phyloP scores from a whole-genome alignment of 2,888 invertebrate genomes.

The Eremobia ochroleuca region DNA sequence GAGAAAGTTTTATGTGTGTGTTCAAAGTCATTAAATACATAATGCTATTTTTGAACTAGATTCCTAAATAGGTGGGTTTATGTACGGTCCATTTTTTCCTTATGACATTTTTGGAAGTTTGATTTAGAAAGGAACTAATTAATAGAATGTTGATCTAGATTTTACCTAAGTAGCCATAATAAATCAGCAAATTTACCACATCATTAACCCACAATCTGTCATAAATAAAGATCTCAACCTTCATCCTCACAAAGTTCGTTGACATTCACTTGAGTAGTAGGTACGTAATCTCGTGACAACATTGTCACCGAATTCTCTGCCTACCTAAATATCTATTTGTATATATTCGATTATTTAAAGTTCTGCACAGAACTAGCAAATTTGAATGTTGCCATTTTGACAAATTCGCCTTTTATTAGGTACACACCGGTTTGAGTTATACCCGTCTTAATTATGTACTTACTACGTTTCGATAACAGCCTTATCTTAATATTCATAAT shows the following conservation, averaged over 20 bases:
- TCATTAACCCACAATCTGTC: background rate
- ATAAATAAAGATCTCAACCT: background rate
- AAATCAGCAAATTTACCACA: background rate
- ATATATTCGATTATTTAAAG: background rate
- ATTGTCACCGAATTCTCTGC: background rate
- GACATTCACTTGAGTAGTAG: background rate
- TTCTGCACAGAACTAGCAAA: background rate
- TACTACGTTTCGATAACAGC: conserved; percentile 25
- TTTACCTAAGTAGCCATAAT: background rate
- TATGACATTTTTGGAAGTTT: background rate
- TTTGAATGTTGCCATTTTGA: background rate
- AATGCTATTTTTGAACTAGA: background rate
- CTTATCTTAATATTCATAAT: conserved; percentile 24
- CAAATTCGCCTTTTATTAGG: background rate
- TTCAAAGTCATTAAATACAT: background rate
- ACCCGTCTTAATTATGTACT: conserved; percentile 1
- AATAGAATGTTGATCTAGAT: background rate
- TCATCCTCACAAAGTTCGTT: conserved; percentile 8
- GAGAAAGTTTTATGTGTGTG: too few relatives aligned
- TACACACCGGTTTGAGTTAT: conserved; percentile 5
- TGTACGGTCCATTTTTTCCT: background rate
- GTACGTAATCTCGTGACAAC: conserved; percentile 13
- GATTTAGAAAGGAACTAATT: background rate
- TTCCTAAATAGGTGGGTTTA: background rate
- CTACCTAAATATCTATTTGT: background rate